A percentile compares a stretch with the other conserved stretches of the same genome.
phyloP scores from a whole-genome alignment of 35 echinoderm and acorn worm species.

The Holothuria glaberrima region DNA sequence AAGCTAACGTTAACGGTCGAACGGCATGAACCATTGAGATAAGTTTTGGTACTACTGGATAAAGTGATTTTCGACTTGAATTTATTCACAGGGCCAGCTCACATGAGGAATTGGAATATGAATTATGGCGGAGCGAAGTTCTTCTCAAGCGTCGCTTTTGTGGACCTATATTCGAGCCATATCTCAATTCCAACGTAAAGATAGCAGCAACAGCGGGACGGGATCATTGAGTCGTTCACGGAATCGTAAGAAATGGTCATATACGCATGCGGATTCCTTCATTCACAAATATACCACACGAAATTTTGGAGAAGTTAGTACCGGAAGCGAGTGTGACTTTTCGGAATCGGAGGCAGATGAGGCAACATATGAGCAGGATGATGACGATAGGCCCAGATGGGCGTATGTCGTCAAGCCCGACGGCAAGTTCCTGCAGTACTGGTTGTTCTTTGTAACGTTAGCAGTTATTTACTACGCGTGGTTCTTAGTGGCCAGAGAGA shows the following conservation, averaged over 20 bases:
- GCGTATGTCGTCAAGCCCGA: conserved; percentile 60
- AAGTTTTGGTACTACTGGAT: no score
- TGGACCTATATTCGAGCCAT: conserved; percentile 51
- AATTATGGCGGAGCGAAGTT: conserved; percentile 8
- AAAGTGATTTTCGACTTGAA: no score
- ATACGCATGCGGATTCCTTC: conserved; percentile 41
- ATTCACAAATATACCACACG: conserved; percentile 50
- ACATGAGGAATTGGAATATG: no score
- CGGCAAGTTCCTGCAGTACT: conserved; percentile 79
- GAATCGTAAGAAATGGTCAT: conserved; percentile 53
- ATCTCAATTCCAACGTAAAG: conserved; percentile 9
- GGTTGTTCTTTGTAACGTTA: conserved; percentile 76
- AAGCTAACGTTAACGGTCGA: no score
- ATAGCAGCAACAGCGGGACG: neutral
- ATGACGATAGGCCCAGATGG: neutral
- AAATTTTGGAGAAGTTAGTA: conserved; percentile 30
- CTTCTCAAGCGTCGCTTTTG: neutral
- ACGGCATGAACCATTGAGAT: no score
- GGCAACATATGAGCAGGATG: neutral
- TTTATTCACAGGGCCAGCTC: no score
- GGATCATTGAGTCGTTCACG: neutral
- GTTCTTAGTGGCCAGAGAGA: conserved; percentile 83
- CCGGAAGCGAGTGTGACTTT: conserved; percentile 27
- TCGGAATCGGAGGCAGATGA: conserved; percentile 2
- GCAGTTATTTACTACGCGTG: conserved; percentile 86